phyloP scores from a whole-genome alignment of 2,797 vertebrate species.

The Pitangus sulphuratus region DNA sequence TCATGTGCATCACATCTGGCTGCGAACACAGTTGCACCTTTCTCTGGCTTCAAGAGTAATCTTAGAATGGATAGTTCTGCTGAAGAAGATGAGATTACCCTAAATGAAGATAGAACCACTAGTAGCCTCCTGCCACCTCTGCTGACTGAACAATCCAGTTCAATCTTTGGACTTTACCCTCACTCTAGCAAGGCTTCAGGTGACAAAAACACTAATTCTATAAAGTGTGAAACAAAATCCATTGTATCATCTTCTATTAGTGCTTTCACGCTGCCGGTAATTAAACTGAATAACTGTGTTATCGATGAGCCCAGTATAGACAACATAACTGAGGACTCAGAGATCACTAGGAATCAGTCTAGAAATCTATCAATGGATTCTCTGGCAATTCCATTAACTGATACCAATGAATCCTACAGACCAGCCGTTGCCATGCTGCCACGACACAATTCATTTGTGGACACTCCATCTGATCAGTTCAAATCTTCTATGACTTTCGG shows the following conservation, averaged over 20 bases:
- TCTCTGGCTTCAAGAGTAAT: conserved; percentile 77
- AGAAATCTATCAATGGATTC: conserved; percentile 89
- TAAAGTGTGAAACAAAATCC: conserved; percentile 90
- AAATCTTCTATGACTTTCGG: conserved; percentile 80
- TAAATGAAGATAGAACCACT: conserved; percentile 80
- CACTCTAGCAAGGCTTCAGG: conserved; percentile 75
- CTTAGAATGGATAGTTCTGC: conserved; percentile 78
- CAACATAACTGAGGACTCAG: conserved; percentile 90
- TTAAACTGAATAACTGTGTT: conserved; percentile 98
- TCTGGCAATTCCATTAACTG: conserved; percentile 83
- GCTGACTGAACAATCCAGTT: conserved; percentile 79
- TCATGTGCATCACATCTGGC: conserved; percentile 81
- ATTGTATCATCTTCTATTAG: conserved; percentile 97
- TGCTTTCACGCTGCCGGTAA: conserved; percentile 95
- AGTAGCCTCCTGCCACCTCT: conserved; percentile 85
- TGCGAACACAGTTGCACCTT: conserved; percentile 84
- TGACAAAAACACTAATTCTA: conserved; percentile 71
- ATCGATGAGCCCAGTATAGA: conserved; percentile 96
- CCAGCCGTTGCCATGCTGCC: conserved; percentile 70
- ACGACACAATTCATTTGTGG: conserved; percentile 85
- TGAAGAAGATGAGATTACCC: conserved; percentile 85
- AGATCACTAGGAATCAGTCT: conserved; percentile 70
- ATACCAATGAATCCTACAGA: conserved; percentile 85
- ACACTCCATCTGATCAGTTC: conserved; percentile 77
- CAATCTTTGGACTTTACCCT: conserved; percentile 81